phyloP scores from a whole-genome alignment of 1,140 invertebrate genomes.

The Globodera ellingtonae region DNA sequence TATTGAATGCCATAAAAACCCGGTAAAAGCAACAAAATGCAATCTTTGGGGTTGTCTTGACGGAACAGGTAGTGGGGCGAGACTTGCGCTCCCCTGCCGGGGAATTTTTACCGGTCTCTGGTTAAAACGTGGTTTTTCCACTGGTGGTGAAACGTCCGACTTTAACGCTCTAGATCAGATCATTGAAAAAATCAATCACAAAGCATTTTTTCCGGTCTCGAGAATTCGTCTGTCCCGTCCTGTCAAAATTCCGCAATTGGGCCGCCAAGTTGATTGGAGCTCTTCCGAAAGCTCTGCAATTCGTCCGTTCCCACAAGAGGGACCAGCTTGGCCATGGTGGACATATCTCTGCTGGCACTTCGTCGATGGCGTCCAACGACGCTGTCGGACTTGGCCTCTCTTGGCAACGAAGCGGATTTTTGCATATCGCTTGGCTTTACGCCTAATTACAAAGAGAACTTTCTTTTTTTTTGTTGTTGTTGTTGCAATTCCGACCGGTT shows the following conservation, averaged over 20 bases:
- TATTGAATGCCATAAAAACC: too few species aligned
- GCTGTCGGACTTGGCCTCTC: neutral
- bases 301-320: neutral
- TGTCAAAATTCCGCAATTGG: slow-evolving; percentile 27
- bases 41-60: too few species aligned
- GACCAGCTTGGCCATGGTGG: neutral
- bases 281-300: slow-evolving; percentile 21
- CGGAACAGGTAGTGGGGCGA: too few species aligned
- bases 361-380: slow-evolving; percentile 9
- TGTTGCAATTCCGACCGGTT: neutral
- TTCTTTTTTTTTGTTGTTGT: neutral
- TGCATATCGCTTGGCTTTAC: neutral
- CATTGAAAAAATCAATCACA: too few species aligned
- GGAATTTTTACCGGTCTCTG: too few species aligned
- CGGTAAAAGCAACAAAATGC: too few species aligned
- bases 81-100: too few species aligned
- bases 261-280: slow-evolving; percentile 31
- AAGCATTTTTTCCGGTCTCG: too few species aligned
- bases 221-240: neutral
- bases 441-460: neutral
- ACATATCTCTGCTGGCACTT: slow-evolving; percentile 14
- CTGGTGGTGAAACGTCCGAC: too few species aligned
- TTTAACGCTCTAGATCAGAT: too few species aligned
- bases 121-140: too few species aligned
- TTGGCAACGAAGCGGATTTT: slow-evolving; percentile 11